phyloP scores from a whole-genome alignment of 2,113 vertebrate genomes.

The Grantiella picta region DNA sequence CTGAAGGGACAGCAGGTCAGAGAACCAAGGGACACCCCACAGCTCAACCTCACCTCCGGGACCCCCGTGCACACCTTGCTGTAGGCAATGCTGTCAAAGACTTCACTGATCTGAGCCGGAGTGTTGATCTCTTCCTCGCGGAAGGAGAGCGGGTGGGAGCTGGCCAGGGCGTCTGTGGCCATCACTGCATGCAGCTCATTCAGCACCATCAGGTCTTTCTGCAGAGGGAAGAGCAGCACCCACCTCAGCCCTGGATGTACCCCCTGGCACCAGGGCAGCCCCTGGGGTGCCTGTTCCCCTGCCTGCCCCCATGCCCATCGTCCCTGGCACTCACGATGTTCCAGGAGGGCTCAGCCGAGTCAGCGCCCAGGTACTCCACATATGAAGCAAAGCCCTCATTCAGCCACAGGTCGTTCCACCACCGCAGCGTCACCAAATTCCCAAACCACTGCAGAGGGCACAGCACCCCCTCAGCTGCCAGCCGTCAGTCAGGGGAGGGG shows the following conservation, averaged over 20 bases:
- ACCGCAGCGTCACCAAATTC: conserved; percentile 86
- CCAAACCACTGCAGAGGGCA: conserved; percentile 84
- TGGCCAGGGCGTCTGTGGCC: conserved; percentile 80
- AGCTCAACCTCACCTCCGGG: neutral
- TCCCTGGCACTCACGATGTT: conserved; percentile 74
- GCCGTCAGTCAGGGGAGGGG: accelerated
- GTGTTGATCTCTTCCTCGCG: conserved; percentile 77
- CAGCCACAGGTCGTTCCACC: conserved; percentile 95
- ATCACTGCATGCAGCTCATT: conserved; percentile 82
- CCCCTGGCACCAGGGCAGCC: neutral
- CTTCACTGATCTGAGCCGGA: conserved; percentile 84
- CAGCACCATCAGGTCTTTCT: conserved; percentile 86
- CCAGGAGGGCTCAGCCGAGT: conserved; percentile 72
- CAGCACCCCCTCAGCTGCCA: accelerated
- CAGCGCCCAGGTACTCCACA: conserved; percentile 81
- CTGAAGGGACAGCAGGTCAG: conserved; percentile 58
- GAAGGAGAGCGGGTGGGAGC: conserved; percentile 88
- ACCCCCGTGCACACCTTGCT: conserved; percentile 78
- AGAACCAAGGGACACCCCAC: neutral
- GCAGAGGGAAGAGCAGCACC: neutral
- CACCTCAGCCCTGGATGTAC: accelerated
- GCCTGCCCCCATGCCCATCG: accelerated
- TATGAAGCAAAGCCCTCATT: conserved; percentile 93
- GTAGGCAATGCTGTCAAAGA: conserved; percentile 90
- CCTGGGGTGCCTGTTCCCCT: accelerated